Percentiles rank a stretch among this genome's conserved stretches.
Conservation (phyloP, 2,888 invertebrate genomes). For the Mamestra brassicae region DNA sequence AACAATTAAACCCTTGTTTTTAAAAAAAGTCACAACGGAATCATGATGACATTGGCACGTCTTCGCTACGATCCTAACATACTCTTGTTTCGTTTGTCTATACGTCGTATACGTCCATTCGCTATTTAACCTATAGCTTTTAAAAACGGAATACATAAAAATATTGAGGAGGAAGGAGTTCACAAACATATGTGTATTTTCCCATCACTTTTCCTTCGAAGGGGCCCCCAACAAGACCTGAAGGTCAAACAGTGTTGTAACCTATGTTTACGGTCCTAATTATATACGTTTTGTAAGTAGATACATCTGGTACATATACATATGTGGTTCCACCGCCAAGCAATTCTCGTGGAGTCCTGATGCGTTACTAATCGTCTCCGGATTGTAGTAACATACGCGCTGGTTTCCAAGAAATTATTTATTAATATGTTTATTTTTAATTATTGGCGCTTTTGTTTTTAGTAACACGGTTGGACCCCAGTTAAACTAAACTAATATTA, state of each 20-base stretch:
- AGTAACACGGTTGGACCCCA: neutral
- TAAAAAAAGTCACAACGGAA: no score
- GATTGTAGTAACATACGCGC: slow-evolving; percentile 26
- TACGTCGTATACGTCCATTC: no score
- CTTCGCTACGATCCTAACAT: no score
- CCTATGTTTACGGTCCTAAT: slow-evolving; percentile 32
- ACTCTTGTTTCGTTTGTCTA: neutral
- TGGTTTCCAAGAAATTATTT: slow-evolving; percentile 10
- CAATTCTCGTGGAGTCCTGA: slow-evolving; percentile 28
- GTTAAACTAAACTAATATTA: no score
- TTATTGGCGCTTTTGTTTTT: neutral
- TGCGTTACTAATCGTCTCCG: slow-evolving; percentile 55
- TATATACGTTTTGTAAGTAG: slow-evolving; percentile 27
- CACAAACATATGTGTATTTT: neutral
- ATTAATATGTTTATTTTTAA: slow-evolving; percentile 7
- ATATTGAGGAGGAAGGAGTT: no score
- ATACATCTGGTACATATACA: no score
- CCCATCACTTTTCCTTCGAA: neutral
- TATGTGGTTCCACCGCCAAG: slow-evolving; percentile 16
- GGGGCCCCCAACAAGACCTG: neutral
- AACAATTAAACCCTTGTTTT: no score
- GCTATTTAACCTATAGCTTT: no score
- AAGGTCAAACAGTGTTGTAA: slow-evolving; percentile 7
- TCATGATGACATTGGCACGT: no score
- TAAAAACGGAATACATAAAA: no score